Conservation (phyloP, 2,888 invertebrate genomes). For the Caenorhabditis sp. region DNA sequence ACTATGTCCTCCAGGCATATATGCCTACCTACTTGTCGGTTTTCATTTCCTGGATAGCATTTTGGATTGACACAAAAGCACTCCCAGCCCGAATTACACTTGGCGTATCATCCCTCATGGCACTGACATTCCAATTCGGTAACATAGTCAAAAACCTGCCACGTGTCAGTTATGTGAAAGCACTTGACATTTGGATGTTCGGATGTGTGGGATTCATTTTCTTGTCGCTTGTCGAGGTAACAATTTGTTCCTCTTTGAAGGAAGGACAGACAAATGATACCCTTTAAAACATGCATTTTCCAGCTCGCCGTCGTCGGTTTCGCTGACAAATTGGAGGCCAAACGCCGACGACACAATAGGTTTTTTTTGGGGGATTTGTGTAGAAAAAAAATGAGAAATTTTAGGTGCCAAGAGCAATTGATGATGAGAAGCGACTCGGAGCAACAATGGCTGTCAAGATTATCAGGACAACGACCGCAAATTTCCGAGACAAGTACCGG, state of each 20-base stretch:
- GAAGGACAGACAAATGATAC: slow-evolving; percentile 9
- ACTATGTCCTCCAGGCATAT: slow-evolving; percentile 82
- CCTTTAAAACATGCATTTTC: slow-evolving; percentile 37
- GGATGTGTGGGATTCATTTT: slow-evolving; percentile 83
- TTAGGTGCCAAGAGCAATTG: slow-evolving; percentile 73
- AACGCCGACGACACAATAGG: slow-evolving; percentile 66
- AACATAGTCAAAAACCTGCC: slow-evolving; percentile 83
- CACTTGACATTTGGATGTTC: slow-evolving; percentile 83
- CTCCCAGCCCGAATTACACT: slow-evolving; percentile 83
- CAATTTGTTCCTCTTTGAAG: background rate
- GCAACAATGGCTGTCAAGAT: slow-evolving; percentile 79
- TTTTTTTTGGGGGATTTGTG: background rate
- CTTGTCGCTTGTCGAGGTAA: slow-evolving; percentile 80
- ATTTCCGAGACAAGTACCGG: slow-evolving; percentile 45
- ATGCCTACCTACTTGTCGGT: slow-evolving; percentile 83
- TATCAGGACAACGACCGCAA: slow-evolving; percentile 60
- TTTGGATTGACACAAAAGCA: slow-evolving; percentile 83
- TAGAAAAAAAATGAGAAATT: background rate
- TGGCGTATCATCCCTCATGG: slow-evolving; percentile 80
- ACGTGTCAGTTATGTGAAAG: slow-evolving; percentile 81
- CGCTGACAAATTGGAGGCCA: slow-evolving; percentile 80
- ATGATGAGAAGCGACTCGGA: slow-evolving; percentile 80
- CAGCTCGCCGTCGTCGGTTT: slow-evolving; percentile 83
- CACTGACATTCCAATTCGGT: slow-evolving; percentile 82
- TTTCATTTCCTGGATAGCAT: slow-evolving; percentile 83